phyloP scores from a whole-genome alignment of 1,140 invertebrate species.

The Pachypeltis micranthus region DNA sequence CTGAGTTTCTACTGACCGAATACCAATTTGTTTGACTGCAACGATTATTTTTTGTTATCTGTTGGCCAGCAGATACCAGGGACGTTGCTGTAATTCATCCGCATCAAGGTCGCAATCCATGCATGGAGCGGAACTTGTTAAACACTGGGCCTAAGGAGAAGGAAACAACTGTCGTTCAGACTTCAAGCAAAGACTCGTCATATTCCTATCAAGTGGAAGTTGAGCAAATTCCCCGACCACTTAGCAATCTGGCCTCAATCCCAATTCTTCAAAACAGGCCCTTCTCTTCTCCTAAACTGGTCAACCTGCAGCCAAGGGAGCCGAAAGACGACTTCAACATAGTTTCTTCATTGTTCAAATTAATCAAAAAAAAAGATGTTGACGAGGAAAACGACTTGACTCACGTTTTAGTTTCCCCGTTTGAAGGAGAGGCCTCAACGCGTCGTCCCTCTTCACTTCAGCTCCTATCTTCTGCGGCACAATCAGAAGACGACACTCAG shows the following conservation, averaged over 20 bases:
- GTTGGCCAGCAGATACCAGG: background rate
- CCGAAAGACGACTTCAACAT: background rate
- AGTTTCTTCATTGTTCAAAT: background rate
- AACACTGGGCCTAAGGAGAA: conserved; percentile 9
- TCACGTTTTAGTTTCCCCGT: conserved; percentile 32
- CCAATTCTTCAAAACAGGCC: conserved; percentile 32
- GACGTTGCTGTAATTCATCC: conserved; percentile 45
- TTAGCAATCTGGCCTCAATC: conserved; percentile 31
- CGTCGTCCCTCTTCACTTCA: conserved; percentile 34
- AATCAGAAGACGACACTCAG: conserved; percentile 39
- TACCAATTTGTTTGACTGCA: no score
- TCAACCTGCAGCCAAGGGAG: conserved; percentile 3
- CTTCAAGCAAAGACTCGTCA: conserved; percentile 20
- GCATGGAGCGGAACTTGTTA: conserved; percentile 72
- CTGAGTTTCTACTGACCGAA: no score
- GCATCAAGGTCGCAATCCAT: conserved; percentile 80
- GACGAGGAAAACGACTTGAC: conserved; percentile 19
- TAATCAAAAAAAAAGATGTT: conserved; percentile 30
- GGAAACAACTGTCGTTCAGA: conserved; percentile 24
- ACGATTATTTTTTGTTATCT: no score
- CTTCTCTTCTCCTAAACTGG: conserved; percentile 8
- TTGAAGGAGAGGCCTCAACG: conserved; percentile 22
- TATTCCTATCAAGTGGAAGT: background rate
- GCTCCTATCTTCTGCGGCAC: conserved; percentile 25
- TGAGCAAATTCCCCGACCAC: background rate